Evolutionary conservation across 2,888 invertebrate genomes (phyloP), one percentile per base, ranked within the genome.

Genomic region (Morinoia aosen): DNA sequence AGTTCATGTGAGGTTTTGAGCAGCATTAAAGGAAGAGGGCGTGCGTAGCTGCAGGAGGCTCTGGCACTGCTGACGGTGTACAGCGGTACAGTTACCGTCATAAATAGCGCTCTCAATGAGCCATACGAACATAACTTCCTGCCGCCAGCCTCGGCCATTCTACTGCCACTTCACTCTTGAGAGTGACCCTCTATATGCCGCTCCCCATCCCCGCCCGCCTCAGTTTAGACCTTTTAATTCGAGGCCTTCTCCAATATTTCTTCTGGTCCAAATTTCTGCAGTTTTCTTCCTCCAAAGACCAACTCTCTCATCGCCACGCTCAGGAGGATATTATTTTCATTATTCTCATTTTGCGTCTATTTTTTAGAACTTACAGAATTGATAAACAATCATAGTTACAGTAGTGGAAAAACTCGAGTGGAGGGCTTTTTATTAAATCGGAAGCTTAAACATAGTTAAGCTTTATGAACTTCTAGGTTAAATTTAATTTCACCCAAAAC

Each of bases 91-190:
- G 93, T 93, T 93, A 93, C 93, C 93, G 57, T 93, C 93, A 93
- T 93, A 93, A 93, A 93, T 93, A 93, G 57, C 93, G 93, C 93
- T 57, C 93, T 93, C 93, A 93, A 93, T 93, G 93, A 93, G 93
- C 93, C 93, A 93, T 93, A 57, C 93, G 48, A 93, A 93, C 93
- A 93, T 93, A 93, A 93, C 93, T 93, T 93, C 93, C 93, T 93
- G 93, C 58, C 7, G 93, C 93, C 58, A 33, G 93, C 58, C 93
- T 57, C 93, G 57, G 57, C 93, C 93, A 93, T 93, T 93, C 93
- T 93, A 57, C 93, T 93, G 93, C 93, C 93, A 93, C 93, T 93
- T 93, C 93, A 93, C 93, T 93, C 93, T 93, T 57, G 90, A 39
- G 57, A 93, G 93, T 93, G 93, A 93, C 93, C 93, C 93, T 90